Percentiles rank a stretch among this genome's conserved stretches.
Evolutionary conservation across 2,797 vertebrate genomes (phyloP).

Genomic region (Thunnus albacares): DNA sequence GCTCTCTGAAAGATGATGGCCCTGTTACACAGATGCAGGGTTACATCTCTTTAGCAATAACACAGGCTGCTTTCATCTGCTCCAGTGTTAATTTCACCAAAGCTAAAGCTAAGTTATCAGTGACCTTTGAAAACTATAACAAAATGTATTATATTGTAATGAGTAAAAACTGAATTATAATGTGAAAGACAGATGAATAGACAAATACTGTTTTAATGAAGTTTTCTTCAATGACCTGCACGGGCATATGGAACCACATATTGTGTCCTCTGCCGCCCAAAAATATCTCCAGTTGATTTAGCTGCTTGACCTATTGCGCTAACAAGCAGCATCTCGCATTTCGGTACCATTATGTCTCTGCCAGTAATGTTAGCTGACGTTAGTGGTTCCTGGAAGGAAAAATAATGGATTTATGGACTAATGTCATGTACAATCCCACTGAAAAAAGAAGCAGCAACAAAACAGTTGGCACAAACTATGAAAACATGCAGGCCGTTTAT

Average conservation of each 20-base stretch:
- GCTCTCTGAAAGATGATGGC: constrained; percentile 17
- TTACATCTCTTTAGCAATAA: constrained; percentile 16
- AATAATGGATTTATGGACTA: too few species aligned
- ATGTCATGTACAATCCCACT: too few species aligned
- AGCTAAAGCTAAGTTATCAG: neutral
- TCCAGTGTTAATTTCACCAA: neutral
- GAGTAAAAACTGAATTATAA: neutral
- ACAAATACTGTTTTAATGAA: neutral
- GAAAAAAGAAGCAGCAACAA: neutral
- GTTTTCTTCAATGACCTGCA: too few species aligned
- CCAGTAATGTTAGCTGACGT: neutral
- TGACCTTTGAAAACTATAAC: neutral
- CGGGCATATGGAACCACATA: too few species aligned
- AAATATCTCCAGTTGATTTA: neutral
- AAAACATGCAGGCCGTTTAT: neutral
- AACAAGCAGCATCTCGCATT: neutral
- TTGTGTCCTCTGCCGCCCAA: neutral
- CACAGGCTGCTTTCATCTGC: constrained; percentile 52
- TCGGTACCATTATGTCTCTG: neutral
- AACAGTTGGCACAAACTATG: neutral
- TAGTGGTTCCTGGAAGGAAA: too few species aligned
- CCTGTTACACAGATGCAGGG: constrained; percentile 19
- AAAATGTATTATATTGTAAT: neutral
- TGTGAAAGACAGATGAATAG: neutral
- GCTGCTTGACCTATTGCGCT: too few species aligned